A percentile compares a stretch with the other conserved stretches of the same genome.
These are phyloP conservation scores for Semotilus atromaculatus DNA, from an alignment of 2,797 vertebrate species.

Conservation along the genomic window DNA sequence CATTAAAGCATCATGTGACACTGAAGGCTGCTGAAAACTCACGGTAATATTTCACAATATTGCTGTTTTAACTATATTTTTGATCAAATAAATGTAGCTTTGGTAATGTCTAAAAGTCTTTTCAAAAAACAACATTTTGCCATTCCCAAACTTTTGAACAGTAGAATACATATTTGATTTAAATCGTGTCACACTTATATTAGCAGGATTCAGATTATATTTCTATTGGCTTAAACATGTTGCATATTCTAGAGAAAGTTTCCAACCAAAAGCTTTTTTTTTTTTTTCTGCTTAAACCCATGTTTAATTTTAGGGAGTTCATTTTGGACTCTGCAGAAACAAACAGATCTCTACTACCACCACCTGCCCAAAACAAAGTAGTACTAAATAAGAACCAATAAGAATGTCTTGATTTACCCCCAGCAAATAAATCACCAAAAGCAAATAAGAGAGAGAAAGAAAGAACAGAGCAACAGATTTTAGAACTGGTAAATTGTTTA, in stretches of 20 bases:
- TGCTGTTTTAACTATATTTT: background rate
- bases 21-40: background rate
- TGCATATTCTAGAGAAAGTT: background rate
- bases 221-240: background rate
- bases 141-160: background rate
- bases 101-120: background rate
- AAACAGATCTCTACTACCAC: slow-evolving; percentile 29
- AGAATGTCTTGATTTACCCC: background rate
- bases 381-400: background rate
- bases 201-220: no score
- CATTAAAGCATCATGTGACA: background rate
- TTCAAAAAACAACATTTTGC: background rate
- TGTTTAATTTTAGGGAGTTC: background rate
- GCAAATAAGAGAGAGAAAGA: background rate
- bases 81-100: background rate
- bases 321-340: background rate
- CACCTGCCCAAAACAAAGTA: slow-evolving; percentile 22
- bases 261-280: background rate
- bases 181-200: background rate
- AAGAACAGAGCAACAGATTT: background rate
- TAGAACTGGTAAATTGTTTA: slow-evolving; percentile 61
- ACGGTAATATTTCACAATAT: background rate
- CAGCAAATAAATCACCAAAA: background rate
- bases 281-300: background rate
- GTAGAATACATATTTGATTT: background rate